Evolutionary conservation across 2,888 invertebrate genomes (phyloP), one percentile per base, ranked within the genome.

Genomic region (Gymnosoma rotundatum): DNA sequence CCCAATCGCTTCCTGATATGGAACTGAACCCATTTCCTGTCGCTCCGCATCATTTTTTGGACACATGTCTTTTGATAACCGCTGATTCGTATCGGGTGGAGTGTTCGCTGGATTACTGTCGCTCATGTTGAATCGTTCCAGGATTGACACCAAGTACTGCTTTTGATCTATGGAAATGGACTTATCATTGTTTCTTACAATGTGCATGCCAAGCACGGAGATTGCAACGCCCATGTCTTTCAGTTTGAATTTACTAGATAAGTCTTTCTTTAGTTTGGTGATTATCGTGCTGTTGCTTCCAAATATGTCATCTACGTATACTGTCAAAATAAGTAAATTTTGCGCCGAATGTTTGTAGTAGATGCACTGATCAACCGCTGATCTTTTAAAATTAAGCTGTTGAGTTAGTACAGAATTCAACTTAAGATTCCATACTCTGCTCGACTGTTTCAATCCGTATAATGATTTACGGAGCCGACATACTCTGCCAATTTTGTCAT

Each of bases 281-380:
- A n/a, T 83, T 78, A 10, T 48, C 14, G 16, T 48, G 6, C 45
- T n/a, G 45, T 48, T 48, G 45, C 45, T 48, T 48, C 67, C 72
- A 64, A 79, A n/a, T n/a, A 86, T 79, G n/a, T 85, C 81, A 54
- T 85, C 83, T 14, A 86, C 85, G 50, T 84, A 83, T 50, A 83
- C 75, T 7, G 83, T 76, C 7, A 79, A 18, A 58, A 78, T 75
- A 45, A 85, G 21, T 48, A 86, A 3, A 32, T 52, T 14, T 10
- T 50, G 25, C 3, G 21, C 16, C 4, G 18, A 36, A 6, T 32
- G 14, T 16, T 20, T 32, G 21, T 48, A 63, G 20, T 73, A 66
- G 1, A 73, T 60, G 38, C 73, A 79, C 20, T 79, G 66, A 63
- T 78, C 66, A 21, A 64, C 38, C 21, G 38, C 56, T 54, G 64